A percentile compares a stretch with the other conserved stretches of the same genome.
Conservation (phyloP, 1,140 invertebrate genomes). For the Parapsyche elsis region DNA sequence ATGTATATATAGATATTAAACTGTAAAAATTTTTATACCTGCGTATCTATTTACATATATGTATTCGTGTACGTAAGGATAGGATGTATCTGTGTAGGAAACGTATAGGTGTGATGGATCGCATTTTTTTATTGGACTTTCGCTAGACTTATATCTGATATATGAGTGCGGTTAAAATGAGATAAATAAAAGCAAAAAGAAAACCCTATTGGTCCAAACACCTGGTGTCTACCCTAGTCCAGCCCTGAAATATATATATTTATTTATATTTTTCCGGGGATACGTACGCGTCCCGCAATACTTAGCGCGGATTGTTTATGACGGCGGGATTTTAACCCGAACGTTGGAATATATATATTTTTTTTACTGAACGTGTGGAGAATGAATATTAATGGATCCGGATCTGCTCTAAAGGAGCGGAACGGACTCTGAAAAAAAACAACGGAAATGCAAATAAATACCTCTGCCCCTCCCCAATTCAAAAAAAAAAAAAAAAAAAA, state of each 20-base stretch:
- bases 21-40: too few species aligned
- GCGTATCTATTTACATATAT: too few species aligned
- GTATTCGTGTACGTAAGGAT: background rate
- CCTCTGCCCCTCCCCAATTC: background rate
- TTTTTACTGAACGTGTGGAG: conserved; percentile 41
- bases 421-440: background rate
- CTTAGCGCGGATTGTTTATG: conserved; percentile 45
- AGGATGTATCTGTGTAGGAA: background rate
- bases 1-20: background rate
- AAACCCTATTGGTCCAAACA: conserved; percentile 38
- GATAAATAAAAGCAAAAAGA: conserved; percentile 40
- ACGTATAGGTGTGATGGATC: conserved; percentile 29
- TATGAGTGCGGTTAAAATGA: conserved; percentile 42
- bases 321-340: conserved; percentile 43
- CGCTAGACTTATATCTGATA: conserved; percentile 40
- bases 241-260: conserved; percentile 17
- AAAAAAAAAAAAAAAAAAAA: background rate
- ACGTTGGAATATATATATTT: conserved; percentile 41
- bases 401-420: conserved; percentile 23
- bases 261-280: background rate
- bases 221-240: conserved; percentile 31
- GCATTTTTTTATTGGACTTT: conserved; percentile 31
- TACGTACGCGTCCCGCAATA: conserved; percentile 19
- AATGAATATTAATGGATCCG: conserved; percentile 43
- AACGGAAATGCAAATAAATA: conserved; percentile 12